phyloP scores from a whole-genome alignment of 2,888 invertebrate genomes.

The Malacosoma neustria region DNA sequence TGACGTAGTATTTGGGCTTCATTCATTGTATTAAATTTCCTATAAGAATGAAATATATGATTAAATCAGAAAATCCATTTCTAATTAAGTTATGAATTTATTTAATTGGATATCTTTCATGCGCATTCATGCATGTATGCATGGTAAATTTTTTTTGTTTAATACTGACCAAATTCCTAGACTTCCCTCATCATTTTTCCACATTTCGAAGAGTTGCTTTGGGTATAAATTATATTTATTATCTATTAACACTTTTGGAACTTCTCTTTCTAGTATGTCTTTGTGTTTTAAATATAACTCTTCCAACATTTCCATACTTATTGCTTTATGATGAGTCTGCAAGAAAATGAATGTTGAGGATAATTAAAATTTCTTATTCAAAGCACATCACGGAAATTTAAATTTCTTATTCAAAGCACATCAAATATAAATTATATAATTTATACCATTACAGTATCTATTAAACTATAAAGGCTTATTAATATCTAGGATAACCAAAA shows the following conservation, averaged over 20 bases:
- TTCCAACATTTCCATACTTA: conserved; percentile 71
- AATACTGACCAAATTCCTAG: conserved; percentile 47
- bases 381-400: too few relatives aligned
- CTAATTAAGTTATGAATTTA: too few relatives aligned
- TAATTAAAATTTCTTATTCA: too few relatives aligned
- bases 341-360: too few relatives aligned
- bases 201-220: conserved; percentile 41
- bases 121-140: too few relatives aligned
- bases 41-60: conserved; percentile 24
- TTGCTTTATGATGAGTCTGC: conserved; percentile 74
- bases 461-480: too few relatives aligned
- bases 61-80: not conserved
- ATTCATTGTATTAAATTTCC: conserved; percentile 87
- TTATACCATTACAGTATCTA: too few relatives aligned
- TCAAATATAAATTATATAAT: too few relatives aligned
- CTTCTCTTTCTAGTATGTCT: conserved; percentile 77
- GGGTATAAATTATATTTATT: conserved; percentile 48
- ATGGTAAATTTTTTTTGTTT: too few relatives aligned
- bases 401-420: too few relatives aligned
- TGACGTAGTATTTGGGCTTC: conserved; percentile 81
- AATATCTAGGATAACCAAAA: too few relatives aligned
- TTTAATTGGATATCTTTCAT: too few relatives aligned
- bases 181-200: conserved; percentile 24
- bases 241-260: conserved; percentile 69
- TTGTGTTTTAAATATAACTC: conserved; percentile 75